Base-by-base conservation (phyloP, 2,113 vertebrate genomes). In the Coryphaenoides rupestris region DNA sequence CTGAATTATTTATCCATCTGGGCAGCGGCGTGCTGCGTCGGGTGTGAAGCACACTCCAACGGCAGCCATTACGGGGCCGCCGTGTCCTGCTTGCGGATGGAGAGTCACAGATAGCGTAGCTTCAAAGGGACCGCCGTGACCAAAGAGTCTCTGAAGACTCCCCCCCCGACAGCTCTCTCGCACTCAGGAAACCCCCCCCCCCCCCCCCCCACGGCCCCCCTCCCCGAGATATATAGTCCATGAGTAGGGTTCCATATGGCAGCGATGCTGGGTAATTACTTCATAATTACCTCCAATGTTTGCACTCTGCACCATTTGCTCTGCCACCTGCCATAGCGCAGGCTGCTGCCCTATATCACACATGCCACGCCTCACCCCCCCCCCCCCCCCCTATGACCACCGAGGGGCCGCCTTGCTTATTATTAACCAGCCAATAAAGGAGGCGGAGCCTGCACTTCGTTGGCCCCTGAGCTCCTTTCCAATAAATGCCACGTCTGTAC, bases 251-350 rank as follows among this genome's bases (percentile, higher is more conserved):
- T 86, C 85, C 86, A 87, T 88, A 88, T 88, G 89, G 86, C 75
- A 19, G 72, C 67, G 67, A 64, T 81, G 70, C 55, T 55, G 65
- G 79, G 71, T 90, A 85, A 89, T 88, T 78, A 84, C 72, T 76
- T 65, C 24, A 19, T 89, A 88, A 88, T 88, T 88, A 85, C 84
- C 66, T 84, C 73, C 69, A 78, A 85, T 86, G 73, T 83, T 85
- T 83, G 81, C 81, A 83, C 84, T 81, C 81, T 73, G 81, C 76
- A 84, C 86, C 86, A 77, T 87, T 89, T 85, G 74, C 82, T 46
- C 75, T 65, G 5, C 75, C 89, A 88, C 82, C 86, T 88, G 87
- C 86, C 80, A 78, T 73, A 50, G 26, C 46, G 1, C 60, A 76
- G 73, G 73, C 77, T 72, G 81, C 74, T 81, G 77, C 66, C 61